phyloP scores from a whole-genome alignment of 2,888 invertebrate genomes.

The Ormyrus rosae region DNA sequence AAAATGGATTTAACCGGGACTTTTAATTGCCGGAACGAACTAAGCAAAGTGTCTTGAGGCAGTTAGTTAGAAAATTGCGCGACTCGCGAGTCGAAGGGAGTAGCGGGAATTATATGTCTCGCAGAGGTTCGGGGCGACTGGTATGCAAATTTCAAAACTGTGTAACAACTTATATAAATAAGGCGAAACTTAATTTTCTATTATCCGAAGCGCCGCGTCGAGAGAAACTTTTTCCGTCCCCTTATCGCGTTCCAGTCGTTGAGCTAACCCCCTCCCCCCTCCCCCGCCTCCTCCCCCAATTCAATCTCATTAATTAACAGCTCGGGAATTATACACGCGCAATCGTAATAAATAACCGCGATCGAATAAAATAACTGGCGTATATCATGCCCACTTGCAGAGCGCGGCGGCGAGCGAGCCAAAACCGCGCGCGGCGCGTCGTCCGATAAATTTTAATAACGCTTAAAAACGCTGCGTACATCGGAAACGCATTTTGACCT shows the following conservation, averaged over 20 bases:
- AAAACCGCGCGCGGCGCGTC: no score
- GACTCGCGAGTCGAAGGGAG: no score
- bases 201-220: neutral
- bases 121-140: no score
- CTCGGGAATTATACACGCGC: constrained; percentile 3
- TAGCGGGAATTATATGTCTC: no score
- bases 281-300: neutral
- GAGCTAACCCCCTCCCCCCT: neutral
- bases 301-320: constrained; percentile 32
- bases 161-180: neutral
- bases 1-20: neutral
- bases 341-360: neutral
- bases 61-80: no score
- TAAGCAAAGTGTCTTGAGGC: no score
- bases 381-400: no score
- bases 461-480: neutral
- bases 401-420: no score
- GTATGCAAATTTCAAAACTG: neutral
- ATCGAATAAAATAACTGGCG: neutral
- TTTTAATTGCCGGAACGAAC: no score
- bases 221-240: neutral
- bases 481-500: constrained; percentile 24
- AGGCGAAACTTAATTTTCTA: constrained; percentile 24
- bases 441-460: constrained; percentile 2
- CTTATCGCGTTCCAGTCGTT: constrained; percentile 30